A percentile compares a stretch with the other conserved stretches of the same genome.
Conservation (phyloP, 2,888 invertebrate genomes). For the Ectobius pallidus region DNA sequence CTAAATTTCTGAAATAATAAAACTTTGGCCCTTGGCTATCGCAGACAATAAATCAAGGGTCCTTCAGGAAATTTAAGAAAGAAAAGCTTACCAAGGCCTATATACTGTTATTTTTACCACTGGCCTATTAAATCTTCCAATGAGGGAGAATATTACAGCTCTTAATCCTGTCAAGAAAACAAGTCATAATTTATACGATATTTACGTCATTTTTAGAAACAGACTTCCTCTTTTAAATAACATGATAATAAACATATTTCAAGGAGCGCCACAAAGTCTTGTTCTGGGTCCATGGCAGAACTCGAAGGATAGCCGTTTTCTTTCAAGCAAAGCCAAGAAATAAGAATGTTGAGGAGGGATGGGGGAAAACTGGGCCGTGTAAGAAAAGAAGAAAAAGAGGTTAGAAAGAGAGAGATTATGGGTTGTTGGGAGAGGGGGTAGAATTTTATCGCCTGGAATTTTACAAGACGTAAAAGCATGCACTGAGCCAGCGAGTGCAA, state of each 20-base stretch:
- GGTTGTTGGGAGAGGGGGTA: conserved; percentile 1
- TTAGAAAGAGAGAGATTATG: conserved; percentile 7
- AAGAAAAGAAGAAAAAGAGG: conserved; percentile 32
- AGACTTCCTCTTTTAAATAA: neutral
- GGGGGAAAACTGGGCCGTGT: conserved; percentile 19
- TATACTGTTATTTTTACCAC: no score
- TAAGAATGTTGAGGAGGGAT: conserved; percentile 25
- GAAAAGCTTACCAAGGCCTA: no score
- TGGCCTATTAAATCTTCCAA: no score
- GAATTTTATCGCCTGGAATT: conserved; percentile 39
- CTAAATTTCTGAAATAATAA: no score
- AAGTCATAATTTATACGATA: no score
- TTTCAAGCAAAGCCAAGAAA: conserved; percentile 30
- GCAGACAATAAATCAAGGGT: no score
- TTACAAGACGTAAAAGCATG: conserved; percentile 40
- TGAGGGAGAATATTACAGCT: no score
- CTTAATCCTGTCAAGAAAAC: no score
- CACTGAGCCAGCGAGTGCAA: conserved; percentile 39
- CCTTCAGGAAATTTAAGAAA: no score
- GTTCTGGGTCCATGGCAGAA: conserved; percentile 8
- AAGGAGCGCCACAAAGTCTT: conserved; percentile 31
- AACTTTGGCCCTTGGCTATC: no score
- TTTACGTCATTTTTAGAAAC: neutral
- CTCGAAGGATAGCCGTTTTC: conserved; percentile 30
- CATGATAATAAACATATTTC: conserved; percentile 19